These are phyloP conservation scores for Dusona sp. DNA, from an alignment of 2,888 invertebrate genomes.

Conservation along the genomic window DNA sequence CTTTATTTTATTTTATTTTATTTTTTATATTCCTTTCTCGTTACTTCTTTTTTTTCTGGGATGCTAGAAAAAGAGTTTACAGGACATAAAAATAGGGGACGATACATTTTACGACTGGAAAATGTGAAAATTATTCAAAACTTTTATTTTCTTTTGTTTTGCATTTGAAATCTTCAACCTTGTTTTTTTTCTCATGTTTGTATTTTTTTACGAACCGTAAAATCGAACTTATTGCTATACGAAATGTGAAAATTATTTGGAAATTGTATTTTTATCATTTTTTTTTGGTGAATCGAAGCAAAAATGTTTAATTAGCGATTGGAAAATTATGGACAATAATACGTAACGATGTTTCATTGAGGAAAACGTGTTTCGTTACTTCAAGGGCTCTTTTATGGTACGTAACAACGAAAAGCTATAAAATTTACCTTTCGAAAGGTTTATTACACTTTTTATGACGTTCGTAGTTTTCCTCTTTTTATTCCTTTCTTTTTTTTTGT, in stretches of 20 bases:
- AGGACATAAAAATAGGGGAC: neutral
- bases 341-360: neutral
- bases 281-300: too few relatives aligned
- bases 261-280: neutral
- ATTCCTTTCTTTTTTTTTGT: neutral
- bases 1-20: too few relatives aligned
- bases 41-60: neutral
- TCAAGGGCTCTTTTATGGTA: neutral
- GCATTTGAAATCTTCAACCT: neutral
- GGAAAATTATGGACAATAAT: too few relatives aligned
- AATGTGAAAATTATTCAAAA: neutral
- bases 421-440: conserved; percentile 2
- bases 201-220: neutral
- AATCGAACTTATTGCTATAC: neutral
- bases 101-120: neutral
- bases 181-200: neutral
- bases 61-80: neutral
- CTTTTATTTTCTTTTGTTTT: neutral
- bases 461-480: neutral
- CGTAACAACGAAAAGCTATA: neutral
- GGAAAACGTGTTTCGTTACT: neutral
- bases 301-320: too few relatives aligned
- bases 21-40: neutral
- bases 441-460: conserved; percentile 10
- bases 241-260: neutral